Base-by-base conservation (phyloP, 2,888 invertebrate genomes). In the Helobdella robusta region DNA sequence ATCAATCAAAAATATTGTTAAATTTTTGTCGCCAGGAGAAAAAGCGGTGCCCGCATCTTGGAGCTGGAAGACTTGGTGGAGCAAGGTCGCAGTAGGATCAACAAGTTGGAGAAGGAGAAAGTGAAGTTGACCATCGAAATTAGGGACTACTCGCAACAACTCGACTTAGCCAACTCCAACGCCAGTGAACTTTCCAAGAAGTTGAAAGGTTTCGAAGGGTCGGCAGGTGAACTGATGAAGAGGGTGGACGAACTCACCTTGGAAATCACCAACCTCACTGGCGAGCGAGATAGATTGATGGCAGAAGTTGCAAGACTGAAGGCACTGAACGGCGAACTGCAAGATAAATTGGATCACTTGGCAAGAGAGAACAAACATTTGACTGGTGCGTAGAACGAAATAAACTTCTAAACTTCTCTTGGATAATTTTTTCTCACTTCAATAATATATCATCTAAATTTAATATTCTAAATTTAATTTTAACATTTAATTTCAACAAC, bases 1-100 rank as follows among this genome's bases (percentile, higher is more conserved):
- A 40, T 40, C 18, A 40, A 40, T 40, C 18, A 40, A 40, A 40
- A 40, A 15, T 8, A 15, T 40, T 40, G 18, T 11, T 20, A 50
- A 50, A 50, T 50, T 3, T 35, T 28, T 20, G 1, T 15, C 18
- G 52, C 20, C 71, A 79, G 79, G 67, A 76, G 78, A 68, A 75
- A 74, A 68, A 66, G 78, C 68, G 75, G 71, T 61, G 73, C 75
- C 59, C 76, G 76, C 65, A 75, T 79, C 70, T 72, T 73, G 56
- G 94, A 98, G 80, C 89, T 95, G 80, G 97, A 98, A 81, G 97
- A 98, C 81, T 91, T 92, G 81, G 90, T 94, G 77, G 95, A 95
- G 81, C 87, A 89, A 72, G 86, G 94, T 77, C 84, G 94, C 75
- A 89, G 87, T 74, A 93, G 94, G 84, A 85, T 91, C 82, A 89